Base-by-base conservation (phyloP, 2,113 vertebrate genomes). In the Lophotis ruficrista region DNA sequence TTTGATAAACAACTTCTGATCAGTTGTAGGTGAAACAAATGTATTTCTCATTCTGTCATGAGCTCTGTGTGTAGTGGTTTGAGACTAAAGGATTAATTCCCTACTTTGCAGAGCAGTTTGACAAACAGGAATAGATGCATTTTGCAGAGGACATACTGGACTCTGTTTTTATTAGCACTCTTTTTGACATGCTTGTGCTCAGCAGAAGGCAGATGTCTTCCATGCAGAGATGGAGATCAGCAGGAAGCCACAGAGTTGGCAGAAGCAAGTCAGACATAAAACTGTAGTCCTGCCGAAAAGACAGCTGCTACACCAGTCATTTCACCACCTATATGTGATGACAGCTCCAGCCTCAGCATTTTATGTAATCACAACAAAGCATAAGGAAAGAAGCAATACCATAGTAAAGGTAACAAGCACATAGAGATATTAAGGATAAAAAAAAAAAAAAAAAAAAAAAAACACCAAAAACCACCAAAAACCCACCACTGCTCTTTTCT, bases 221-320 rank as follows among this genome's bases (percentile, higher is more conserved):
- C 66, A 65, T 3, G 22, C 61, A 79, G 84, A 56, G 65, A 76
- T 2, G 25, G 53, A 79, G 73, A 94, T 58, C 89, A 93, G 89
- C 81, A 93, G 91, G 87, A 91, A 94, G 78, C 77, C 89, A 79
- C 53, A 78, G 51, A 94, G 53, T 2, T 89, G 83, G 94, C 93
- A 96, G 84, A 93, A 83, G 70, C 45, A 68, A 96, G 73, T 48
- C 60, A 87, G 65, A 92, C 0, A 0, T 84, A 85, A 82, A 96
- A 91, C 48, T 45, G 28, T 8, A 72, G 75, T 64, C 89, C 93
- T 87, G 69, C 87, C 0, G 38, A 79, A 94, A 87, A 92, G 83
- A 96, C 95, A 97, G 91, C 82, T 97, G 95, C 85, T 94, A 58
- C 61, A 83, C 41, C 66, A 90, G 50, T 73, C 87, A 83, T 88